Conservation (phyloP, 2,888 invertebrate species). For the Cynaeus angustus region DNA sequence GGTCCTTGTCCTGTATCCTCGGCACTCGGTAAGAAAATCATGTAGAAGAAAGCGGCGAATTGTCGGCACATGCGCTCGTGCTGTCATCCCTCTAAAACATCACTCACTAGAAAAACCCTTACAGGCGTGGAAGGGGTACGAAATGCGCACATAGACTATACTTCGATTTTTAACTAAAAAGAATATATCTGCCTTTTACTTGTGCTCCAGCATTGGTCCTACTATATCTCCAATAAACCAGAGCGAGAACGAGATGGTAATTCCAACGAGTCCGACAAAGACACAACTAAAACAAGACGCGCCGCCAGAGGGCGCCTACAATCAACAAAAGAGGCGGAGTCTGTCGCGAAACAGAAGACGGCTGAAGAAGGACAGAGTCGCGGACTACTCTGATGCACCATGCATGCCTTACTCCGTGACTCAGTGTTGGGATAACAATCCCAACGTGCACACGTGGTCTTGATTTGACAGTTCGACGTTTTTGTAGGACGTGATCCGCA, state of each 20-base stretch:
- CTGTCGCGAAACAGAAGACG: conserved; percentile 73
- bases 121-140: conserved; percentile 66
- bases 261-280: conserved; percentile 44
- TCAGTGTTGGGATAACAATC: conserved; percentile 76
- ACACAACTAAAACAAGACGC: conserved; percentile 46
- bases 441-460: conserved; percentile 75
- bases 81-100: conserved; percentile 64
- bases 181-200: conserved; percentile 69
- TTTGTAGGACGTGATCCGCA: conserved; percentile 6
- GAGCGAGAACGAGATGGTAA: conserved; percentile 49
- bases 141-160: conserved; percentile 67
- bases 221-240: conserved; percentile 51
- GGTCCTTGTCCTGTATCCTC: conserved; percentile 16
- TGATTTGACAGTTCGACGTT: conserved; percentile 37
- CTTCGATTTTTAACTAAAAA: conserved; percentile 72
- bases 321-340: conserved; percentile 78
- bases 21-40: conserved; percentile 18
- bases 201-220: conserved; percentile 66
- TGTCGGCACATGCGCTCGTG: conserved; percentile 63
- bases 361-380: conserved; percentile 61
- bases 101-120: conserved; percentile 67
- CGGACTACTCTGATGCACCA: conserved; percentile 76
- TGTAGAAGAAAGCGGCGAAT: conserved; percentile 42
- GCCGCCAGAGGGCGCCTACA: conserved; percentile 69
- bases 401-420: conserved; percentile 69